Evolutionary conservation across 2,113 vertebrate genomes (phyloP), one percentile per base, ranked within the genome.

Genomic region (Austrofundulus limnaeus): DNA sequence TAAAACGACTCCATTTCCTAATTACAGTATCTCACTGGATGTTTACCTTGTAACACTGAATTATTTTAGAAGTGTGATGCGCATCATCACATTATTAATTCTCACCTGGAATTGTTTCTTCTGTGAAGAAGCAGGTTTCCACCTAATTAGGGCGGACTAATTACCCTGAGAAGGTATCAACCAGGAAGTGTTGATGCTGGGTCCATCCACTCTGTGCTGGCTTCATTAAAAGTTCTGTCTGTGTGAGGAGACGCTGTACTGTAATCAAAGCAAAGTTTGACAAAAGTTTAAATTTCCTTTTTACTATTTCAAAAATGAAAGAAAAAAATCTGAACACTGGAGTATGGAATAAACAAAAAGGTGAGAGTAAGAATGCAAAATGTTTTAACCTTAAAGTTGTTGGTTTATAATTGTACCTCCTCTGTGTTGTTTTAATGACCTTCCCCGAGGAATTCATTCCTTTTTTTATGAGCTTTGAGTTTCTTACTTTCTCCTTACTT

Each of bases 101-200:
- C 72, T 87, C 86, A 91, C 88, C 85, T 88, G 55, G 62, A 61
- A 68, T 41, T 57, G 47, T 66, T 59, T 81, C 64, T 76, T 70
- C 2, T 80, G 56, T 82, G 76, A 86, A 82, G 68, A 81, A 72
- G 34, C 77, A 80, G 70, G 76, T 74, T 83, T 38, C 53, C 34
- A 6, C 47, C 62, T 86, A 89, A 89, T 90, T 87, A 87, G 78
- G 49, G 49, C 77, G 64, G 61, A 65, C 67, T 86, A 87, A 90
- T 88, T 81, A 82, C 61, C 65, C 70, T 71, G 49, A 76, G 68
- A 85, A 84, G 72, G 78, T 86, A 66, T 85, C 81, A 66, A 53
- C 61, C 61, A 53, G 49, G 53, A 80, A 48, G 52, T 81, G 70
- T 86, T 85, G 61, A 81, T 20, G 61, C 62, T 59, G 69, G 58